Evolutionary conservation across 2,113 vertebrate genomes (phyloP), one percentile per base, ranked within the genome.

Genomic region (Panthera uncia): DNA sequence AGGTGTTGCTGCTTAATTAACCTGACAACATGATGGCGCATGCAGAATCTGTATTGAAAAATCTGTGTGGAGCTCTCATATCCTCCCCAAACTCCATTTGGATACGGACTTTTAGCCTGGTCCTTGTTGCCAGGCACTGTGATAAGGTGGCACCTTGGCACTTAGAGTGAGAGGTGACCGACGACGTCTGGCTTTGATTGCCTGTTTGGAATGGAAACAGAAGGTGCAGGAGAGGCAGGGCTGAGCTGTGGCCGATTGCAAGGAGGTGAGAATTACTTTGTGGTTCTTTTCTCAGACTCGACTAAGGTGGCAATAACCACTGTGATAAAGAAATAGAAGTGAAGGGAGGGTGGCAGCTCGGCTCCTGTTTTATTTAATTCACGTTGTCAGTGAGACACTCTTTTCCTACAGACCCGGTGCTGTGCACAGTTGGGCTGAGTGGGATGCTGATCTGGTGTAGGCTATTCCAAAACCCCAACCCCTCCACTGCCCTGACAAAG

Each of bases 201-300:
- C 25, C 13, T 95, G 33, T 63, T 74, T 63, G 66, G 41, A n/a
- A 74, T 21, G n/a, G 66, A 82, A 19, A 33, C 0, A 45, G 50
- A 87, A 76, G 88, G 41, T 4, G 4, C 31, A 7, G 19, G 29
- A 69, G 89, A 38, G n/a, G 57, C 36, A 11, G 61, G 55, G 14
- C 57, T 12, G 25, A 10, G 68, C 23, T 45, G 41, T 25, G 33
- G 52, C 27, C 63, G 52, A 76, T 16, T 4, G 21, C 12, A 10
- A 93, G 19, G 25, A 93, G 55, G 85, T 65, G 97, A 97, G 66
- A 97, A 96, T 89, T 81, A 86, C 71, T 95, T 76, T 4, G 82
- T 27, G 23, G 61, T 38, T 97, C 66, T 95, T 93, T 86, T 19
- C 69, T 95, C 91, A 86, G 85, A 93, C 85, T 96, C 78, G 57